Percentiles rank a stretch among this genome's conserved stretches.
Evolutionary conservation across 2,797 vertebrate species (phyloP).

Genomic region (Crypturellus tataupa): DNA sequence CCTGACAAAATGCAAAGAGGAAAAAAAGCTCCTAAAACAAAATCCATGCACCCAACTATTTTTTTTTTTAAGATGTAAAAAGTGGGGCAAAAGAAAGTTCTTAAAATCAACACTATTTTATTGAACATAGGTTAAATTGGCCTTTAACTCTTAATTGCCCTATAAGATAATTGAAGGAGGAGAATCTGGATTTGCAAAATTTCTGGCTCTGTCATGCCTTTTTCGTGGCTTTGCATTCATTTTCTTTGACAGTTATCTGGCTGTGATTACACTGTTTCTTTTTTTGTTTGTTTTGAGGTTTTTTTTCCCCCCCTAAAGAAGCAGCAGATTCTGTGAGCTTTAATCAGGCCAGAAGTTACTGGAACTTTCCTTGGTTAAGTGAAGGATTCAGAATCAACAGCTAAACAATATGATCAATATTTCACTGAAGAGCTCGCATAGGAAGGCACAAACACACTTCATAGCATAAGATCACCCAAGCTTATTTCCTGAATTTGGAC

Average conservation of each 20-base stretch:
- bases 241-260: conserved; percentile 58
- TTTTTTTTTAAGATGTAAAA: background rate
- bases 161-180: background rate
- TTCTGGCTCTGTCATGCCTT: background rate
- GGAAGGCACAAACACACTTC: background rate
- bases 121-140: background rate
- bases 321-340: conserved; percentile 8
- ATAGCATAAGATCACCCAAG: background rate
- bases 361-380: background rate
- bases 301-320: background rate
- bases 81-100: conserved; percentile 16
- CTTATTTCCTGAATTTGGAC: background rate
- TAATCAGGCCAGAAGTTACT: conserved; percentile 22
- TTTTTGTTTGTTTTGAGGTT: background rate
- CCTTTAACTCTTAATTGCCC: conserved; percentile 10
- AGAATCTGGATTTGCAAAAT: conserved; percentile 54
- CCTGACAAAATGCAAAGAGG: conserved; percentile 75
- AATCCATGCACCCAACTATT: conserved; percentile 50
- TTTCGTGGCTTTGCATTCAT: conserved; percentile 2
- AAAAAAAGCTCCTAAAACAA: conserved; percentile 43
- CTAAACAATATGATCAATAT: conserved; percentile 2
- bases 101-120: background rate
- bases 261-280: conserved; percentile 16
- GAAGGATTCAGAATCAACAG: background rate
- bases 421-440: background rate